Percentiles rank a stretch among this genome's conserved stretches.
phyloP scores from a whole-genome alignment of 2,113 vertebrate genomes.

The Tetrao urogallus region DNA sequence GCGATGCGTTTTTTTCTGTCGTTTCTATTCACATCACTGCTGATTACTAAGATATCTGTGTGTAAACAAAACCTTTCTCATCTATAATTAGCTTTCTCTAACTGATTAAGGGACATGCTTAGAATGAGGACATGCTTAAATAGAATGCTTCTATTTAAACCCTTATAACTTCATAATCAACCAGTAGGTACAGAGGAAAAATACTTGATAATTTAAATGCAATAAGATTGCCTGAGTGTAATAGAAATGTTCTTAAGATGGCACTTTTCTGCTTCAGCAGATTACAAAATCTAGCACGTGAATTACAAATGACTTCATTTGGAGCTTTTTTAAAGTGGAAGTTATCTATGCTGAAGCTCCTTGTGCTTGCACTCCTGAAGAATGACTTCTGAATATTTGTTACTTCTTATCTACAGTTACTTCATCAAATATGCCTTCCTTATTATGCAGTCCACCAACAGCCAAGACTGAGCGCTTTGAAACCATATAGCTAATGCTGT shows the following conservation, averaged over 20 bases:
- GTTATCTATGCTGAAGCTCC: neutral
- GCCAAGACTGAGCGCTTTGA: neutral
- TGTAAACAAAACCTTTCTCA: constrained; percentile 73
- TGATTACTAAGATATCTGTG: constrained; percentile 68
- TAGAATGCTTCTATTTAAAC: constrained; percentile 63
- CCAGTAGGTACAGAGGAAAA: constrained; percentile 51
- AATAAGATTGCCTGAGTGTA: neutral
- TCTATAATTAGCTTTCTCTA: constrained; percentile 72
- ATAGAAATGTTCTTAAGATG: constrained; percentile 30
- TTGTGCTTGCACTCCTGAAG: neutral
- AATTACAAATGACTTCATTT: constrained; percentile 8
- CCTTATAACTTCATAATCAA: constrained; percentile 57
- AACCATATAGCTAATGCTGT: neutral
- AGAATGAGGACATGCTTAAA: constrained; percentile 66
- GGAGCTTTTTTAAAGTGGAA: constrained; percentile 2
- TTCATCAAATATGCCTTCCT: neutral
- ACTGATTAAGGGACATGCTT: constrained; percentile 69
- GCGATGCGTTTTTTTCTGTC: constrained; percentile 57
- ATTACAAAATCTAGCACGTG: constrained; percentile 25
- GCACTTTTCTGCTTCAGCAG: constrained; percentile 36
- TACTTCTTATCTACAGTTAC: neutral
- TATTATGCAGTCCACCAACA: neutral
- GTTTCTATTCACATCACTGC: constrained; percentile 69
- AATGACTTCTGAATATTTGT: neutral
- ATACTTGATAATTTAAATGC: constrained; percentile 45